Evolutionary conservation across 2,113 vertebrate genomes (phyloP).

Genomic region (Todiramphus saurophagus): DNA sequence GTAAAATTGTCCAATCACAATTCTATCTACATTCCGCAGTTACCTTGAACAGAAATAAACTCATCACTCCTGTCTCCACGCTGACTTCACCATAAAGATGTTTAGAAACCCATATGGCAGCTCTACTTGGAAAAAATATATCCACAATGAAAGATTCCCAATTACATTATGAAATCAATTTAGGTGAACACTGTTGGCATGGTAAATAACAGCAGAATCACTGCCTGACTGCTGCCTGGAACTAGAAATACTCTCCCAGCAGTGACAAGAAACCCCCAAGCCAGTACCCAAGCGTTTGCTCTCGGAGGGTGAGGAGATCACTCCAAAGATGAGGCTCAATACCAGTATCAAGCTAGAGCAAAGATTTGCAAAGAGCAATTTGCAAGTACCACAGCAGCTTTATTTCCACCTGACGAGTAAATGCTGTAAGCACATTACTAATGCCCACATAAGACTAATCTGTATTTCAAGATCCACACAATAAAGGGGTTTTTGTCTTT

Average conservation of each 20-base stretch:
- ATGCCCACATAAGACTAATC: background rate
- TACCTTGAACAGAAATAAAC: background rate
- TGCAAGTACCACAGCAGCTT: background rate
- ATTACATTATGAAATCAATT: background rate
- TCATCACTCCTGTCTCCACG: background rate
- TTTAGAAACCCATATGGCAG: background rate
- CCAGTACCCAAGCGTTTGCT: background rate
- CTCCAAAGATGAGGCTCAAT: background rate
- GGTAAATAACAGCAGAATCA: background rate
- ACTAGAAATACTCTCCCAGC: background rate
- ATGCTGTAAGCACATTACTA: background rate
- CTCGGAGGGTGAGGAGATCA: background rate
- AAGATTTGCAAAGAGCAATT: background rate
- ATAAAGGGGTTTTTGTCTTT: background rate
- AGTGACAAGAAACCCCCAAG: accelerated
- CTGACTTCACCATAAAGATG: background rate
- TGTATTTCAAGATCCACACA: background rate
- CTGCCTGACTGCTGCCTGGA: background rate
- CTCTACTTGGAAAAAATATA: background rate
- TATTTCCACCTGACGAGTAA: background rate
- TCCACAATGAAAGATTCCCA: background rate
- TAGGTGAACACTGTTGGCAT: background rate
- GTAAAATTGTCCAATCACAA: background rate
- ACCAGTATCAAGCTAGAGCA: too few species aligned
- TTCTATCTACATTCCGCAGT: background rate